A percentile compares a stretch with the other conserved stretches of the same genome.
Evolutionary conservation across 2,113 vertebrate species (phyloP).

Genomic region (Labrus mixtus): DNA sequence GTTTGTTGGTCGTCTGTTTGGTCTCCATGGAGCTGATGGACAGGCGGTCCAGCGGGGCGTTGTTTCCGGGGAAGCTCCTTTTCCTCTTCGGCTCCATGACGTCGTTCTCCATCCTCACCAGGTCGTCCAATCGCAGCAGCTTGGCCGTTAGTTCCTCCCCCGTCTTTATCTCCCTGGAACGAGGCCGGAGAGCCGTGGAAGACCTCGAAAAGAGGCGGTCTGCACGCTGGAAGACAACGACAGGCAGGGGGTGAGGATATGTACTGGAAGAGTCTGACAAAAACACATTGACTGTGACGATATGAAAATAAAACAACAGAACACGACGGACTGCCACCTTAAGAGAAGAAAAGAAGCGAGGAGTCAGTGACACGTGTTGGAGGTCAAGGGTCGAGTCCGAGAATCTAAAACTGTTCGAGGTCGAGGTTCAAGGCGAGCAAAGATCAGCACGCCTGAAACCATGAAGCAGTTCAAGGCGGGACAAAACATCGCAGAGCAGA

Average conservation of each 20-base stretch:
- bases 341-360: no score
- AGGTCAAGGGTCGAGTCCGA: no score
- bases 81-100: constrained; percentile 92
- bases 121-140: constrained; percentile 83
- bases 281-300: no score
- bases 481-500: no score
- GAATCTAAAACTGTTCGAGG: no score
- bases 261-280: neutral
- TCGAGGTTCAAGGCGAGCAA: no score
- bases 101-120: constrained; percentile 88
- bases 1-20: constrained; percentile 82
- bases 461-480: no score
- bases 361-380: no score
- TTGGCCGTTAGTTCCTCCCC: constrained; percentile 78
- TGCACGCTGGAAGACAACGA: constrained; percentile 66
- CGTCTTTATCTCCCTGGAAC: constrained; percentile 74
- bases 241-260: neutral
- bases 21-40: constrained; percentile 84
- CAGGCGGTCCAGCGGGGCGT: constrained; percentile 89
- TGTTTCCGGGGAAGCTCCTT: constrained; percentile 90
- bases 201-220: constrained; percentile 42
- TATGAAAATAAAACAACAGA: no score
- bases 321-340: no score
- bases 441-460: no score
- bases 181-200: neutral